Percentiles rank a stretch among this genome's conserved stretches.
phyloP scores from a whole-genome alignment of 2,888 invertebrate genomes.

The Adineta ricciae region DNA sequence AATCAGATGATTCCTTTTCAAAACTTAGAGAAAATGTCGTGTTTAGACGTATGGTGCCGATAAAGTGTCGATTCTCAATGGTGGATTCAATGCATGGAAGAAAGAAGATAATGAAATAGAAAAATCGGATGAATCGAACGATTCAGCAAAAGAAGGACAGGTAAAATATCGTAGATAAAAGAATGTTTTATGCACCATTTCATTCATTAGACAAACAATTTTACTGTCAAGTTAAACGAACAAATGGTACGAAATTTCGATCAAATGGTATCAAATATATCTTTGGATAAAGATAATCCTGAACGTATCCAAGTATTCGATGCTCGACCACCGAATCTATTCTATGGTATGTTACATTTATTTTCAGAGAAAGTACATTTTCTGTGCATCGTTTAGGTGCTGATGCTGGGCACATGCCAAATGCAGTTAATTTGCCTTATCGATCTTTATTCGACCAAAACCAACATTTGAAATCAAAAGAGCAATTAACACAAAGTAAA shows the following conservation, averaged over 20 bases:
- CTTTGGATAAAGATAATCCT: neutral
- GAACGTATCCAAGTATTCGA: constrained; percentile 38
- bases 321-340: constrained; percentile 34
- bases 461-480: constrained; percentile 20
- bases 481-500: constrained; percentile 22
- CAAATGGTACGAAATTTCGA: constrained; percentile 35
- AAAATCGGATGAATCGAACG: neutral
- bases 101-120: constrained; percentile 6
- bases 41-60: constrained; percentile 40
- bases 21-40: too few species aligned
- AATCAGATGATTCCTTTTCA: neutral
- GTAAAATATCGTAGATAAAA: neutral
- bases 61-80: constrained; percentile 40
- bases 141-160: constrained; percentile 11
- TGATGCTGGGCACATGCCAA: constrained; percentile 19
- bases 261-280: constrained; percentile 36
- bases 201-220: constrained; percentile 39
- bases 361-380: too few species aligned
- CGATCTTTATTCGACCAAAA: constrained; percentile 21
- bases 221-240: constrained; percentile 37
- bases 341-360: too few species aligned
- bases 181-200: too few species aligned
- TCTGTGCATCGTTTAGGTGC: neutral
- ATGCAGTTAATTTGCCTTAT: constrained; percentile 25
- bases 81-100: constrained; percentile 39